A percentile compares a stretch with the other conserved stretches of the same genome.
Evolutionary conservation across 2,888 invertebrate genomes (phyloP).

Genomic region (Podotricha telesiphe): DNA sequence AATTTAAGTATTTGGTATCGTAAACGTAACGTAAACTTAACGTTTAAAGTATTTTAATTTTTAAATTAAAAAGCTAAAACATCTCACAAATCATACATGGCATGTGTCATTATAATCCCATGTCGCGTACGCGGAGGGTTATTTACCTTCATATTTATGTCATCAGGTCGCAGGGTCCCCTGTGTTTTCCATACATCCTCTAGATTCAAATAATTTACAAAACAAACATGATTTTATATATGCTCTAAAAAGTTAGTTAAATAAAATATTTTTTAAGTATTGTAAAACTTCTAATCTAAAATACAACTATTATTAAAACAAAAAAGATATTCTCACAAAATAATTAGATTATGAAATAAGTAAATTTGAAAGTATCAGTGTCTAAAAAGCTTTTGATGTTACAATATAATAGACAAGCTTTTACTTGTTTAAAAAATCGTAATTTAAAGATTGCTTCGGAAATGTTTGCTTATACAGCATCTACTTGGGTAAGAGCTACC

Average conservation of each 20-base stretch:
- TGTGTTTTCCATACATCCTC: constrained; percentile 51
- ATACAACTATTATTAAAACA: background rate
- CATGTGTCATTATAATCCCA: constrained; percentile 67
- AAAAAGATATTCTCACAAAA: background rate
- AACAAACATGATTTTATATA: constrained; percentile 40
- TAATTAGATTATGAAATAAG: constrained; percentile 6
- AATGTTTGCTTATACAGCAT: constrained; percentile 41
- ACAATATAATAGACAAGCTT: constrained; percentile 18
- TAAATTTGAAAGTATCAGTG: background rate
- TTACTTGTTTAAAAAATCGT: constrained; percentile 33
- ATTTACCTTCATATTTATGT: constrained; percentile 70
- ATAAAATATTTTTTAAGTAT: constrained; percentile 14
- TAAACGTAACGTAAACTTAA: constrained; percentile 22
- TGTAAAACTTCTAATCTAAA: too few species aligned
- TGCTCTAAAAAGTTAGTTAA: constrained; percentile 29
- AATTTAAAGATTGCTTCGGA: constrained; percentile 43
- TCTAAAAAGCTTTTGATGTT: constrained; percentile 12
- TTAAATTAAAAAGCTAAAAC: constrained; percentile 33
- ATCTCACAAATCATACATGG: constrained; percentile 48
- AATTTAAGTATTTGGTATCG: constrained; percentile 28
- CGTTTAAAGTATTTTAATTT: constrained; percentile 20
- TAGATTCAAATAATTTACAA: constrained; percentile 46
- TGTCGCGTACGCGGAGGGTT: constrained; percentile 50
- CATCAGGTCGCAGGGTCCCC: constrained; percentile 57
- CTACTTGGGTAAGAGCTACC: constrained; percentile 43